phyloP scores from a whole-genome alignment of 2,888 invertebrate genomes.

The Andrena haemorrhoa region DNA sequence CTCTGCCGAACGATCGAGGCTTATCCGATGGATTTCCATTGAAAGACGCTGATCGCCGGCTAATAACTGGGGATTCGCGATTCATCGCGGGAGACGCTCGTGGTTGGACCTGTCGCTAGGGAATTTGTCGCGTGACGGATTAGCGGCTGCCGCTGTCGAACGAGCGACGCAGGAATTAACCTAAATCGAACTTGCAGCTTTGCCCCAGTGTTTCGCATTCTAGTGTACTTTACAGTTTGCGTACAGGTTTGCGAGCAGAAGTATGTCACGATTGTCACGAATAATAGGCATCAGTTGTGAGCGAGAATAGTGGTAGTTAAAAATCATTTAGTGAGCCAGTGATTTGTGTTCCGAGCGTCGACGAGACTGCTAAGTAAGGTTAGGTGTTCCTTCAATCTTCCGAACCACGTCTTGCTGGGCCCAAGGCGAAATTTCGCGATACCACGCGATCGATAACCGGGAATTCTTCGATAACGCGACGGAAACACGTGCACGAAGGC shows the following conservation, averaged over 20 bases:
- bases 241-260: too few relatives aligned
- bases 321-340: not conserved
- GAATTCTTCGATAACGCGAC: slow-evolving; percentile 30
- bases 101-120: not conserved
- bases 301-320: not conserved
- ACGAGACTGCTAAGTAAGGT: not conserved
- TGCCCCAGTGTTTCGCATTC: too few relatives aligned
- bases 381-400: not conserved
- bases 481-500: slow-evolving; percentile 5
- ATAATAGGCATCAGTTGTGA: too few relatives aligned
- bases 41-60: not conserved
- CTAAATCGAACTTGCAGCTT: too few relatives aligned
- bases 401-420: not conserved
- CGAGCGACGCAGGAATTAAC: not conserved
- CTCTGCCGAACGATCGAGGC: not conserved
- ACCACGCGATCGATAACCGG: not conserved
- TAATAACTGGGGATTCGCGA: slow-evolving; percentile 1
- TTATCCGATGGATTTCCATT: not conserved
- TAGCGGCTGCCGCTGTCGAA: not conserved
- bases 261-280: too few relatives aligned
- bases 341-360: not conserved
- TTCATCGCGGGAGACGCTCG: not conserved
- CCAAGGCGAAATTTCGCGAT: not conserved
- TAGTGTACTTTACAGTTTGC: too few relatives aligned
- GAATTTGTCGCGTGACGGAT: not conserved